A percentile compares a stretch with the other conserved stretches of the same genome.
These are phyloP conservation scores for Hippocampus abdominalis DNA, from an alignment of 2,113 vertebrate species.

Conservation along the genomic window DNA sequence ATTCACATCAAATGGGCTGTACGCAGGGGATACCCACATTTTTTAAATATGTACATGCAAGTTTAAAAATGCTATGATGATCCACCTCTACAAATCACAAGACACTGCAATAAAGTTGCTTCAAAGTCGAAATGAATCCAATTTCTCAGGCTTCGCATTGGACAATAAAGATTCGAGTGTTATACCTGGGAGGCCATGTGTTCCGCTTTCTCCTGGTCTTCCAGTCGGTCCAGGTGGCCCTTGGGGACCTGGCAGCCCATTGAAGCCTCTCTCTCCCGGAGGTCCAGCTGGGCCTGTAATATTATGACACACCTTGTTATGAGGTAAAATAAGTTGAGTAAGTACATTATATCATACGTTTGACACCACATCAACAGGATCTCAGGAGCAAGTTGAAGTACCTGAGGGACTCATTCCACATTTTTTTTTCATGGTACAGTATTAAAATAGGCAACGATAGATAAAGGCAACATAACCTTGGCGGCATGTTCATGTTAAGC, in stretches of 20 bases:
- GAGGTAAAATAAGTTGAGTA: too few relatives aligned
- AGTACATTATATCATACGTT: too few relatives aligned
- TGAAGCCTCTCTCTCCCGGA: constrained; percentile 73
- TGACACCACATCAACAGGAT: too few relatives aligned
- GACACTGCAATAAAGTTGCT: background rate
- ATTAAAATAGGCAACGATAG: too few relatives aligned
- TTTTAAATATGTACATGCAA: too few relatives aligned
- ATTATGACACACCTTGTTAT: background rate
- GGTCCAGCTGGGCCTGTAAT: constrained; percentile 73
- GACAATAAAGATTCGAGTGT: background rate
- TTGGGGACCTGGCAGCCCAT: constrained; percentile 68
- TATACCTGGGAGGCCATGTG: constrained; percentile 77
- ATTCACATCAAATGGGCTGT: background rate
- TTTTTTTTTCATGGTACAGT: too few relatives aligned
- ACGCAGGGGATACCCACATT: too few relatives aligned
- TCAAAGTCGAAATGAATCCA: background rate
- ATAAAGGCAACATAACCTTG: too few relatives aligned
- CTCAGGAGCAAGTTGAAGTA: too few relatives aligned
- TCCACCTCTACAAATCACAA: background rate
- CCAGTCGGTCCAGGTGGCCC: constrained; percentile 75
- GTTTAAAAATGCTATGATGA: background rate
- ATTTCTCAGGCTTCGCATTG: background rate
- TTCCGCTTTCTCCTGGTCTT: constrained; percentile 68
- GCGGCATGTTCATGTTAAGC: too few relatives aligned
- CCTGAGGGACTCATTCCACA: too few relatives aligned